These are phyloP conservation scores for Pluvianellus socialis DNA, from an alignment of 2,113 vertebrate genomes.

Conservation along the genomic window DNA sequence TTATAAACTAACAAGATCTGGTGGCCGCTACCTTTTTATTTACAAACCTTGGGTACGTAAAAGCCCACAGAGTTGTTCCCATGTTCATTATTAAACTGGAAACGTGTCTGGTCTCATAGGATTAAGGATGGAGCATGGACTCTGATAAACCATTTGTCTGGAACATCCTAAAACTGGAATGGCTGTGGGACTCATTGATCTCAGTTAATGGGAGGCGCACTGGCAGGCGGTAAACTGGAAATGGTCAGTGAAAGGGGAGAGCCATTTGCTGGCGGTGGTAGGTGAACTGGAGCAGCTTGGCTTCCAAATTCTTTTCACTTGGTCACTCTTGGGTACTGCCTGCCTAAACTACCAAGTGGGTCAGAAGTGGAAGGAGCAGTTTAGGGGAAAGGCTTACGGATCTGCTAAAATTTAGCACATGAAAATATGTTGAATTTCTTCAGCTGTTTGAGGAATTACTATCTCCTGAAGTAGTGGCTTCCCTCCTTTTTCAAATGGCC, in stretches of 20 bases:
- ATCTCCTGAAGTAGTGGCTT: not conserved
- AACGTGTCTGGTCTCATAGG: not conserved
- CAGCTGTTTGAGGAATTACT: not conserved
- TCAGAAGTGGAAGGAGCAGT: not conserved
- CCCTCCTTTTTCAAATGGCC: not conserved
- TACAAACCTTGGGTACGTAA: not conserved
- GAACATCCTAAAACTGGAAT: not conserved
- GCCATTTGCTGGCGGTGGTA: not conserved
- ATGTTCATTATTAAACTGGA: not conserved
- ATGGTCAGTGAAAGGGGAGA: not conserved
- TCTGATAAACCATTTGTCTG: not conserved
- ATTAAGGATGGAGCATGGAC: constrained; percentile 11
- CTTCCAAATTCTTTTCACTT: not conserved
- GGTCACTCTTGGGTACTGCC: not conserved
- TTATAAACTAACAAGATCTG: constrained; percentile 30
- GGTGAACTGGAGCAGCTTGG: not conserved
- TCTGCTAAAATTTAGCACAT: not conserved
- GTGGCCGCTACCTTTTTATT: not conserved
- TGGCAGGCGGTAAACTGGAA: not conserved
- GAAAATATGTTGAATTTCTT: not conserved
- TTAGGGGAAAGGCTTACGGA: not conserved
- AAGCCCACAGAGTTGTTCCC: not conserved
- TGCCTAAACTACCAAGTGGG: not conserved
- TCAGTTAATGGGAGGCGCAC: not conserved
- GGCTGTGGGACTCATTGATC: not conserved